phyloP scores from a whole-genome alignment of 1,140 invertebrate species.

The Apis dorsata region DNA sequence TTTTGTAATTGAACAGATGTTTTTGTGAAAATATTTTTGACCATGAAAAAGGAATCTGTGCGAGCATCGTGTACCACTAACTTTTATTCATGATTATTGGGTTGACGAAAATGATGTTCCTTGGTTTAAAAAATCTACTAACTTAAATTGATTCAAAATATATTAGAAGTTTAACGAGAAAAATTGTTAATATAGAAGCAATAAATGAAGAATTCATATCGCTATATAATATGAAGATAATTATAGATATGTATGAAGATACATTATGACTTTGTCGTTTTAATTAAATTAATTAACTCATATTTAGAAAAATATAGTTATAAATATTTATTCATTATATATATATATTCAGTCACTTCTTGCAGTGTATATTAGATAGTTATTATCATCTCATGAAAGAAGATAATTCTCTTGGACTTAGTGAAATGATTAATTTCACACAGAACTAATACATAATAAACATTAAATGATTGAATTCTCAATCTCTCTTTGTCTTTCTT shows the following conservation, averaged over 20 bases:
- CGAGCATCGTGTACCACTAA: conserved; percentile 66
- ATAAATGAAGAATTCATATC: conserved; percentile 15
- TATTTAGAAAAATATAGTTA: too few relatives aligned
- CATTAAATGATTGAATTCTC: too few relatives aligned
- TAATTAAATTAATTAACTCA: not conserved
- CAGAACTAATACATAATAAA: too few relatives aligned
- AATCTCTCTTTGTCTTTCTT: too few relatives aligned
- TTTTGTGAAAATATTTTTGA: not conserved
- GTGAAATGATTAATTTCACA: too few relatives aligned
- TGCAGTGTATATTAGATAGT: too few relatives aligned
- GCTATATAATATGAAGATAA: not conserved
- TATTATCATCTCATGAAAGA: too few relatives aligned
- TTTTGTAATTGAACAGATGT: not conserved
- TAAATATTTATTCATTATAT: too few relatives aligned
- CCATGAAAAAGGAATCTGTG: conserved; percentile 26
- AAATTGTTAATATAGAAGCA: conserved; percentile 44
- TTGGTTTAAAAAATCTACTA: conserved; percentile 42
- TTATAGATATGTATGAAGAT: too few relatives aligned
- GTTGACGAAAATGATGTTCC: conserved; percentile 55
- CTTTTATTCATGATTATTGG: conserved; percentile 60
- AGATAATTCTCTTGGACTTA: too few relatives aligned
- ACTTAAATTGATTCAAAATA: conserved; percentile 36
- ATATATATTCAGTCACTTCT: too few relatives aligned
- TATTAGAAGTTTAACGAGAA: conserved; percentile 1
- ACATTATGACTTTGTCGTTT: too few relatives aligned